Conservation (phyloP, 2,888 invertebrate species). For the Eristalis arbustorum region DNA sequence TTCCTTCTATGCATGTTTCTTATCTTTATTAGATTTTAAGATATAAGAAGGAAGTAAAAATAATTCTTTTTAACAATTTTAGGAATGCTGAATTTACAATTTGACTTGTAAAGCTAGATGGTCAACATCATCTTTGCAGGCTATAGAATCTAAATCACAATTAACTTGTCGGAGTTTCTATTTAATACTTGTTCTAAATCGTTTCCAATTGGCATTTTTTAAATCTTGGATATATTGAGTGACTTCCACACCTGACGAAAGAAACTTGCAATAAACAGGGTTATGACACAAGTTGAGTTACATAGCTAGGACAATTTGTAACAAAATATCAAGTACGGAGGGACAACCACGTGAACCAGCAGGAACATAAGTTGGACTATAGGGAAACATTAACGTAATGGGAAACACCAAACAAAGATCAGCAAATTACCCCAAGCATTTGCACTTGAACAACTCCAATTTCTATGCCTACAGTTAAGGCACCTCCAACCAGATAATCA, state of each 20-base stretch:
- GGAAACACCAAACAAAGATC: too few species aligned
- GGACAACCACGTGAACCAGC: too few species aligned
- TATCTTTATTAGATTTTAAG: not conserved
- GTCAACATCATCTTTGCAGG: not conserved
- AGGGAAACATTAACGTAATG: too few species aligned
- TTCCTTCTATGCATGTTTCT: too few species aligned
- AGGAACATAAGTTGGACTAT: too few species aligned
- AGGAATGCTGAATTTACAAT: not conserved
- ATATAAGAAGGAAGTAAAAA: not conserved
- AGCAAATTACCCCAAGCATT: not conserved
- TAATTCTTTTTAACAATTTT: not conserved
- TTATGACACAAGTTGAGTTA: slow-evolving; percentile 6
- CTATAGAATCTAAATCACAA: not conserved
- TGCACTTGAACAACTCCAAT: not conserved
- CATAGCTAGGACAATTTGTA: not conserved
- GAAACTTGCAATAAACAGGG: not conserved
- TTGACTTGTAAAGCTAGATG: not conserved
- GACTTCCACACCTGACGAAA: not conserved
- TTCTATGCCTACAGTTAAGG: not conserved
- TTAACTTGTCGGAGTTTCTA: too few species aligned
- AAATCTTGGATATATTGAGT: too few species aligned
- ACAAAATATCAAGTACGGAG: too few species aligned
- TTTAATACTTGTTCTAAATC: not conserved
- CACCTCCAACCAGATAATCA: not conserved
- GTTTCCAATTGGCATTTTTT: not conserved